Percentiles rank a stretch among this genome's conserved stretches.
Evolutionary conservation across 2,888 invertebrate species (phyloP).

Genomic region (Cordylochernes scorpioides): DNA sequence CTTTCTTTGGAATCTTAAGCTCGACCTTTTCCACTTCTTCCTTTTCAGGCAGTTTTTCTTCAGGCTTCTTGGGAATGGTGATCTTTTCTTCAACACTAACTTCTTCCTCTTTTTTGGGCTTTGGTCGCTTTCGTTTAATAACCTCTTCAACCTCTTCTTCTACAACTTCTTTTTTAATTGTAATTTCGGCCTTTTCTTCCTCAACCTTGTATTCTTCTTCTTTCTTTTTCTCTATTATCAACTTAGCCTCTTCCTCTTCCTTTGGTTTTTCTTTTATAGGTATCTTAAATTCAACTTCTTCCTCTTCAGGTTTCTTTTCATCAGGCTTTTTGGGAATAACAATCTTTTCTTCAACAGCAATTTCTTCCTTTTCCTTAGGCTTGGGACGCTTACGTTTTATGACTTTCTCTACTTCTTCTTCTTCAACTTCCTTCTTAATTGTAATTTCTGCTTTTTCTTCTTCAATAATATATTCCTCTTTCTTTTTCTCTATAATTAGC

Average conservation of each 20-base stretch:
- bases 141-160: constrained; percentile 15
- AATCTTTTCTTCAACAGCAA: constrained; percentile 6
- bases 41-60: constrained; percentile 18
- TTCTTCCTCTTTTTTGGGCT: constrained; percentile 6
- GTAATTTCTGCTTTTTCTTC: constrained; percentile 4
- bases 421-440: constrained; percentile 1
- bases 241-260: constrained; percentile 7
- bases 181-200: constrained; percentile 14
- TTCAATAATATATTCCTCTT: constrained; percentile 4
- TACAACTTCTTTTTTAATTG: constrained; percentile 11
- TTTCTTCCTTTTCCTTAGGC: too few relatives aligned
- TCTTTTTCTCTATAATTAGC: background rate
- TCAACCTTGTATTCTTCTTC: constrained; percentile 8
- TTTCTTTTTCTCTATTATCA: constrained; percentile 4
- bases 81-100: constrained; percentile 8
- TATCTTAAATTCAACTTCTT: constrained; percentile 6
- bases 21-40: constrained; percentile 4
- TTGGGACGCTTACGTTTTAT: constrained; percentile 8
- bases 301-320: constrained; percentile 3
- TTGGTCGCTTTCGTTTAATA: constrained; percentile 5
- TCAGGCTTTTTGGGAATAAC: constrained; percentile 25
- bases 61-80: constrained; percentile 5
- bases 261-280: constrained; percentile 3
- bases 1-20: constrained; percentile 4
- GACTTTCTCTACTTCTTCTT: constrained; percentile 21